Base-by-base conservation (phyloP, 2,113 vertebrate genomes). In the Crotophaga sulcirostris region DNA sequence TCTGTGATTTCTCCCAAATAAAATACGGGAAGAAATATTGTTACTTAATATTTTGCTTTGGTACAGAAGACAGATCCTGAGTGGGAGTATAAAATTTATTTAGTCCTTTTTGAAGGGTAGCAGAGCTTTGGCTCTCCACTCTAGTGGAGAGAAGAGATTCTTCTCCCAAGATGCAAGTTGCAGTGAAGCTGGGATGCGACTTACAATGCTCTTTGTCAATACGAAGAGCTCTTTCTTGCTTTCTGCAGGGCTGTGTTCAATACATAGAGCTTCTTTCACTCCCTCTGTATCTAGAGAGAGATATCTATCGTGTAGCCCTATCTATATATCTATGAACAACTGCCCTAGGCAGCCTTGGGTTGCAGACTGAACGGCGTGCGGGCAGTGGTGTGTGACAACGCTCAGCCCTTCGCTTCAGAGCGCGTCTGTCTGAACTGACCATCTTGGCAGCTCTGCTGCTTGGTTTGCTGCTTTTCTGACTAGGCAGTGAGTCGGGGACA, bases 311-410 rank as follows among this genome's bases (percentile, higher is more conserved):
- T 11, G 11, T 16, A 0, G 15, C 31, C 25, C 25, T 55, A 4
- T 7, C 18, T 34, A 0, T 60, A 6, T n/a, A 4, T 55, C 38
- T 16, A 2, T 40, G n/a, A 67, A 7, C 7, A 67, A 17, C 66
- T 47, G 34, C 24, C 47, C 5, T 10, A 6, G 76, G 56, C 51
- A 76, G 0, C 33, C 5, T 16, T 1, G 21, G 14, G 6, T 1
- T 58, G n/a, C 4, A 12, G 2, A 34, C 4, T 0, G 44, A 23
- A 14, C 26, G 11, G 59, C 40, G 59, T 16, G 52, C 33, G 3
- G 72, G 83, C 88, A 45, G 34, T 3, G 36, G 29, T 62, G 11
- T 47, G 68, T 31, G 26, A 47, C 34, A 13, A 52, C 7, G 29
- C 80, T 11, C 1, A 25, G 34, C 24, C 24, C 38, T 73, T 26